Conservation (phyloP, 2,797 vertebrate genomes). For the Lacerta agilis region DNA sequence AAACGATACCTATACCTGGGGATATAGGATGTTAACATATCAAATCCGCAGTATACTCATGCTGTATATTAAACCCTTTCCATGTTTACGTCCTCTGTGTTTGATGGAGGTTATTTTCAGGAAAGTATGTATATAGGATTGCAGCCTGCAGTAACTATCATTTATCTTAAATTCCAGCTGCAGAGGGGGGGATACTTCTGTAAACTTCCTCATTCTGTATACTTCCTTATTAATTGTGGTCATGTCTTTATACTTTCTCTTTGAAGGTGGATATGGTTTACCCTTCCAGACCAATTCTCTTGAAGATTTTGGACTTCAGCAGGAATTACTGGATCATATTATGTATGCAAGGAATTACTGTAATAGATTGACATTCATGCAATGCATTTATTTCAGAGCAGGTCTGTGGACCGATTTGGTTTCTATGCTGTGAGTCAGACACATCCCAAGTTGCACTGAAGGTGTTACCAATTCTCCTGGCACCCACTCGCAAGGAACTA, state of each 20-base stretch:
- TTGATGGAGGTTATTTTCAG: background rate
- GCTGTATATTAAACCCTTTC: background rate
- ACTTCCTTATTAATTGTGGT: background rate
- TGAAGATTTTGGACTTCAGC: background rate
- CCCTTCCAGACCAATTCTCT: background rate
- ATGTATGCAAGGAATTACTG: background rate
- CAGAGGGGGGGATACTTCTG: background rate
- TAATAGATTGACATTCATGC: background rate
- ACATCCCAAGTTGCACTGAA: slow-evolving; percentile 46
- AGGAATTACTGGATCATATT: background rate
- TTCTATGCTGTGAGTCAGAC: slow-evolving; percentile 35
- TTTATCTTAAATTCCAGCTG: slow-evolving; percentile 2
- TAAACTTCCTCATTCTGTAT: background rate
- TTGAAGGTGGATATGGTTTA: background rate
- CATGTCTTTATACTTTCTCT: background rate
- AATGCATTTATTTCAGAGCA: slow-evolving; percentile 35
- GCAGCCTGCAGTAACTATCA: slow-evolving; percentile 13
- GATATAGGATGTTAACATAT: slow-evolving; percentile 49
- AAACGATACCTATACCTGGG: slow-evolving; percentile 56
- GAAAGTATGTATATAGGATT: background rate
- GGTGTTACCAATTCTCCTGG: slow-evolving; percentile 57
- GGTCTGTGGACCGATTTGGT: background rate
- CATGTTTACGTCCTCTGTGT: background rate
- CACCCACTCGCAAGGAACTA: slow-evolving; percentile 48
- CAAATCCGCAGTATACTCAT: slow-evolving; percentile 36